phyloP scores from a whole-genome alignment of 2,797 vertebrate species.

The Mormyrops boulengeri region DNA sequence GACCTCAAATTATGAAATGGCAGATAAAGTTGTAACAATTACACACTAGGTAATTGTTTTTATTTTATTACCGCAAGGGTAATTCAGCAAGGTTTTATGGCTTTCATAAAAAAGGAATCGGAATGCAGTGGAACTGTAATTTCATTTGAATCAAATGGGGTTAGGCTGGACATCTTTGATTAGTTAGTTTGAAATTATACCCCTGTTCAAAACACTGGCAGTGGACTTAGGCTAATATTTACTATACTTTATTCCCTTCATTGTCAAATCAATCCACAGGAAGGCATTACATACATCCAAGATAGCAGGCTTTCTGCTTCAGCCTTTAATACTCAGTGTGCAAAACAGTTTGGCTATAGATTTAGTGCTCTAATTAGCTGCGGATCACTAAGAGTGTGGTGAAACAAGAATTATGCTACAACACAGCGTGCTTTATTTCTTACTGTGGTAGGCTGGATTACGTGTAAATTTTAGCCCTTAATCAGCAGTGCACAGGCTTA shows the following conservation, averaged over 20 bases:
- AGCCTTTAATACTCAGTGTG: conserved; percentile 1
- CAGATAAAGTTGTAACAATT: conserved; percentile 7
- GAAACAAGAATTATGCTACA: neutral
- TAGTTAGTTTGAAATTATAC: neutral
- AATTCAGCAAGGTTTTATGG: neutral
- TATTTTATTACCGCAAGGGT: conserved; percentile 4
- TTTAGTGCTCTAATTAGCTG: neutral
- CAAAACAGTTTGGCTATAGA: neutral
- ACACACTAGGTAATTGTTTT: neutral
- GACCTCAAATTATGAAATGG: neutral
- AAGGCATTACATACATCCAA: neutral
- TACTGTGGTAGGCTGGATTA: neutral
- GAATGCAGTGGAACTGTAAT: neutral
- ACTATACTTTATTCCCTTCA: neutral
- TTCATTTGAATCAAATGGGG: neutral
- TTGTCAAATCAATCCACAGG: neutral
- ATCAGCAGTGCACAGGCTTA: neutral
- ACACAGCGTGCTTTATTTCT: neutral
- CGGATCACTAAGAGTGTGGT: neutral
- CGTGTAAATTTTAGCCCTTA: neutral
- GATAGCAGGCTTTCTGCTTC: neutral
- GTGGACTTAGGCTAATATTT: neutral
- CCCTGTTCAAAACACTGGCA: neutral
- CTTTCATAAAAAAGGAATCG: neutral
- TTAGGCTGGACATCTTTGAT: neutral